Percentiles rank a stretch among this genome's conserved stretches.
phyloP scores from a whole-genome alignment of 2,888 invertebrate species.

The Ariolimax columbianus region DNA sequence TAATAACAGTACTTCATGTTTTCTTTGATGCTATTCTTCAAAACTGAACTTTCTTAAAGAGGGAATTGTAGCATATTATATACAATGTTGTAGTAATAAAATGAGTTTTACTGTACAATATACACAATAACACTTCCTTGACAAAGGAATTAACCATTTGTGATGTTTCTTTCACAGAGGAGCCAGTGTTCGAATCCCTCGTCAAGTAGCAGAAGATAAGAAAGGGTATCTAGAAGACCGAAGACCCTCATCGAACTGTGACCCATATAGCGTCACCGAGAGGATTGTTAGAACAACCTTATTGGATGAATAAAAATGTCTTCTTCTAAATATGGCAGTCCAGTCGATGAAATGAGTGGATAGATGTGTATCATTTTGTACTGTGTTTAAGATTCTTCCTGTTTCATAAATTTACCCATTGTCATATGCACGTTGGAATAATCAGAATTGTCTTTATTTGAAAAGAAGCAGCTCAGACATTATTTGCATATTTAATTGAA shows the following conservation, averaged over 20 bases:
- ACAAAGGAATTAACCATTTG: conserved; percentile 84
- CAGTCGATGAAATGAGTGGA: neutral
- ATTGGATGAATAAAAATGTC: conserved; percentile 55
- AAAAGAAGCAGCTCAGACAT: too few species aligned
- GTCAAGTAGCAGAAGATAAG: neutral
- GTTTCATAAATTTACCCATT: neutral
- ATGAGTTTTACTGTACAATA: too few species aligned
- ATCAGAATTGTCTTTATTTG: too few species aligned
- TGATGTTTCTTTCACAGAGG: neutral
- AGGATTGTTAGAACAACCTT: conserved; percentile 65
- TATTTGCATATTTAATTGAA: too few species aligned
- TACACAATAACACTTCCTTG: too few species aligned
- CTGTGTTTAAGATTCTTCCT: neutral
- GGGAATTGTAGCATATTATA: too few species aligned
- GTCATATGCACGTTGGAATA: neutral
- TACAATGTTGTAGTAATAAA: too few species aligned
- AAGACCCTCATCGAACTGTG: conserved; percentile 81
- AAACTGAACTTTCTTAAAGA: too few species aligned
- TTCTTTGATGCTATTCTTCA: too few species aligned
- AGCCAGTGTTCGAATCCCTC: neutral
- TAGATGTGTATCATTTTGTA: neutral
- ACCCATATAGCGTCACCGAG: conserved; percentile 78
- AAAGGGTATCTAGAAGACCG: conserved; percentile 88
- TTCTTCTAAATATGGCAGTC: neutral
- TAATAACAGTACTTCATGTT: too few species aligned